Percentiles rank a stretch among this genome's conserved stretches.
These are phyloP conservation scores for Oligia strigilis DNA, from an alignment of 2,888 invertebrate genomes.

Conservation along the genomic window DNA sequence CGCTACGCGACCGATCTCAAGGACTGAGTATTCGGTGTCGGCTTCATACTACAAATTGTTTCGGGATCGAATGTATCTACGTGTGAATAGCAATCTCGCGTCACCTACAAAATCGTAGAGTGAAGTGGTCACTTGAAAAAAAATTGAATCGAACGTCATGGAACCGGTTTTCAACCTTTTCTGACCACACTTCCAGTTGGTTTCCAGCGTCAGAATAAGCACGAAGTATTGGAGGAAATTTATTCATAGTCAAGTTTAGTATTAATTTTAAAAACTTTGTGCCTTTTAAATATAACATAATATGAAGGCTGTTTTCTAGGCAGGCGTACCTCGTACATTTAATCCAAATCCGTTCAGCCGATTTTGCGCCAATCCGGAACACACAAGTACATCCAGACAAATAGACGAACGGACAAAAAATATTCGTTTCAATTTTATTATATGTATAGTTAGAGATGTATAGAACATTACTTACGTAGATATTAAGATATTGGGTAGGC, in stretches of 20 bases:
- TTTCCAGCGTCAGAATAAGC: not conserved
- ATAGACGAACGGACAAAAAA: not conserved
- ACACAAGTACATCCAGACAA: not conserved
- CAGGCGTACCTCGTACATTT: too few relatives aligned
- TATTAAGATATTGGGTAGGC: too few relatives aligned
- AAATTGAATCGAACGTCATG: not conserved
- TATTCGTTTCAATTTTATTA: not conserved
- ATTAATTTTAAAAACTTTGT: not conserved
- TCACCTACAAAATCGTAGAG: not conserved
- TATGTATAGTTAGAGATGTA: not conserved
- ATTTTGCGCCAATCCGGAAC: not conserved
- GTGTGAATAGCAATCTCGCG: slow-evolving; percentile 5
- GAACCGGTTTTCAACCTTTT: not conserved
- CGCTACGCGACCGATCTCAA: not conserved
- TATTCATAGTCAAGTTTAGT: not conserved
- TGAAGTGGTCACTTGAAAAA: not conserved
- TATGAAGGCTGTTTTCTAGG: too few relatives aligned
- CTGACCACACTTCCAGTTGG: not conserved
- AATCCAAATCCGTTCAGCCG: not conserved
- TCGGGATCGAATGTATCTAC: slow-evolving; percentile 1
- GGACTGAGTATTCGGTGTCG: not conserved
- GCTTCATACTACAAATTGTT: slow-evolving; percentile 2
- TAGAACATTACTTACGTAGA: not conserved
- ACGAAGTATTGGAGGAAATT: not conserved
- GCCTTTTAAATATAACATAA: too few relatives aligned